phyloP scores from a whole-genome alignment of 2,113 vertebrate genomes.

The Prionailurus viverrinus region DNA sequence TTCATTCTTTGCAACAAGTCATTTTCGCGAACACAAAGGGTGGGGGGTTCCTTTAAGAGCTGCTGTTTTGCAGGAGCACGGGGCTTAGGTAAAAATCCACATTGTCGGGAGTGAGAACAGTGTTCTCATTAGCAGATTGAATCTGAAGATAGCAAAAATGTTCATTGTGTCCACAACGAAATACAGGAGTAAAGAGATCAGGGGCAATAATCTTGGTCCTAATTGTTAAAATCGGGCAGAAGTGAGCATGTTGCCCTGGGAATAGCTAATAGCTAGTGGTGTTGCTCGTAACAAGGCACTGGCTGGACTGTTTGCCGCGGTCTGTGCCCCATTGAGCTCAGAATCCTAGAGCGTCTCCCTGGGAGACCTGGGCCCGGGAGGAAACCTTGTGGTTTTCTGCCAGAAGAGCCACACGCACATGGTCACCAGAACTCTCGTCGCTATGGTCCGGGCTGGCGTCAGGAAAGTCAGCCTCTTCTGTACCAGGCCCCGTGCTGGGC shows the following conservation, averaged over 20 bases:
- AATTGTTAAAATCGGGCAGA: neutral
- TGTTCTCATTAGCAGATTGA: neutral
- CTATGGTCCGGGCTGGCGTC: neutral
- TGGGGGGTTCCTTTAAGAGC: neutral
- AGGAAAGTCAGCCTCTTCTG: neutral
- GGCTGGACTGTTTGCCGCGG: no score
- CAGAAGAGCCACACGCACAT: fast-evolving
- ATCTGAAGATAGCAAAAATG: neutral
- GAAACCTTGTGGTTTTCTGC: neutral
- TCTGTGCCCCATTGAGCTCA: neutral
- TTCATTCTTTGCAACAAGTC: neutral
- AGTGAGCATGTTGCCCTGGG: fast-evolving
- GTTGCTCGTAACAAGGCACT: neutral
- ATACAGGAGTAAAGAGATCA: neutral
- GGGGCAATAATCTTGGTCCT: neutral
- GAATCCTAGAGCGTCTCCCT: neutral
- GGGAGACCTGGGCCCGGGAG: neutral
- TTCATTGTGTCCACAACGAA: neutral
- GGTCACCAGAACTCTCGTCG: fast-evolving
- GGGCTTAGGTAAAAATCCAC: neutral
- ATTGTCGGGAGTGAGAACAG: neutral
- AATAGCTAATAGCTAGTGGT: neutral
- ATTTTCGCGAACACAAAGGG: neutral
- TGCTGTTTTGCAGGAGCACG: neutral
- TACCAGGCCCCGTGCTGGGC: neutral